phyloP scores from a whole-genome alignment of 2,888 invertebrate genomes.

The Apamea sordens region DNA sequence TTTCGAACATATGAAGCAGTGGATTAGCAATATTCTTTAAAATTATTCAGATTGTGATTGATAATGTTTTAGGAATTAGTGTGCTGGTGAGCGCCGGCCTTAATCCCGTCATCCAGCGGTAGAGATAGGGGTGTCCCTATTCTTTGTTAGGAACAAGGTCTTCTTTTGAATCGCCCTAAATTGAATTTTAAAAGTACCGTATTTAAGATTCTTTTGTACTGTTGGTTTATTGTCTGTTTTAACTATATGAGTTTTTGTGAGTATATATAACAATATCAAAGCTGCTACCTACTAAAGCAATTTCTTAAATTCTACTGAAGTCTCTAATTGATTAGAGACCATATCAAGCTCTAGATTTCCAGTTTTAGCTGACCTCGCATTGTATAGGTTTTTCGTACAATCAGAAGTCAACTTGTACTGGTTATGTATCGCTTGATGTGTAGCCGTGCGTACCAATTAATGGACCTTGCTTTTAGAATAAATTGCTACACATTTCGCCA shows the following conservation, averaged over 20 bases:
- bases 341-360: no score
- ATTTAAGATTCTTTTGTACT: conserved; percentile 22
- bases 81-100: background rate
- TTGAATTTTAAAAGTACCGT: conserved; percentile 32
- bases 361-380: no score
- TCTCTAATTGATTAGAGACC: background rate
- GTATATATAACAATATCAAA: background rate
- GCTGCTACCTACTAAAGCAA: background rate
- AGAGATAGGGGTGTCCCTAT: conserved; percentile 4
- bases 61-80: background rate
- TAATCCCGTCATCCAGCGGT: conserved; percentile 4
- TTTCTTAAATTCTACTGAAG: background rate
- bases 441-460: background rate
- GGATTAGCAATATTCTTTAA: background rate
- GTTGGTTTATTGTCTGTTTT: conserved; percentile 9
- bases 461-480: background rate
- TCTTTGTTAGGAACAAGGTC: conserved; percentile 24
- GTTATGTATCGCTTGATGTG: no score
- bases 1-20: background rate
- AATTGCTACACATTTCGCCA: background rate
- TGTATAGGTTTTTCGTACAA: no score
- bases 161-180: conserved; percentile 16
- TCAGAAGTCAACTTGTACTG: no score
- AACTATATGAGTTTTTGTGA: conserved; percentile 6
- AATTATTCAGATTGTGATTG: background rate